A percentile compares a stretch with the other conserved stretches of the same genome.
These are phyloP conservation scores for Frankliniella fusca DNA, from an alignment of 2,888 invertebrate genomes.

Conservation along the genomic window DNA sequence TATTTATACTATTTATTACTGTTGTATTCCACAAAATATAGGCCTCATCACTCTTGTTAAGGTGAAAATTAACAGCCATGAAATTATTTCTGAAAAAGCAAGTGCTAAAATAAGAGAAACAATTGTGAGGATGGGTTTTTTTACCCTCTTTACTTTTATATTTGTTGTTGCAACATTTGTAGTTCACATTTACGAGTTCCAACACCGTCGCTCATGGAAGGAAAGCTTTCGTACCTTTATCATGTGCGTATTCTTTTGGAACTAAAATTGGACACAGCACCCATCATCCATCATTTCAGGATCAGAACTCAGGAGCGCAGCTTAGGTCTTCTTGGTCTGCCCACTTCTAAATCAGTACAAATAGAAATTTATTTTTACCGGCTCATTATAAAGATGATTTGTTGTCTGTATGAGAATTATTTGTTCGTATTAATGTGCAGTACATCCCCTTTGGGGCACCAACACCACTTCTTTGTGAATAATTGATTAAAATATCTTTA, in stretches of 20 bases:
- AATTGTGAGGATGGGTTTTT: constrained; percentile 78
- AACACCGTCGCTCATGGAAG: constrained; percentile 69
- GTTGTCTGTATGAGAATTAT: no score
- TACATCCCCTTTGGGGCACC: no score
- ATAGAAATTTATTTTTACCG: no score
- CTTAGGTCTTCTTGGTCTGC: no score
- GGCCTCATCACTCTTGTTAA: constrained; percentile 74
- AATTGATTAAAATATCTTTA: no score
- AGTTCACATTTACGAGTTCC: constrained; percentile 78
- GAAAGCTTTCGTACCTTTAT: constrained; percentile 71
- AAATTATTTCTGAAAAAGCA: constrained; percentile 77
- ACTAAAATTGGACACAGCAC: no score
- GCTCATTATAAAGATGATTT: no score
- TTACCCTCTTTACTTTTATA: constrained; percentile 68
- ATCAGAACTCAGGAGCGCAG: no score
- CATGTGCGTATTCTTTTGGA: constrained; percentile 60
- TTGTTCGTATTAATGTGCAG: no score
- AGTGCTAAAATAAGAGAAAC: constrained; percentile 81
- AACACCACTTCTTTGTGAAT: no score
- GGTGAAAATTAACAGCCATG: constrained; percentile 75
- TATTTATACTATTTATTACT: constrained; percentile 34
- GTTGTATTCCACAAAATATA: constrained; percentile 45
- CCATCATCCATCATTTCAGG: no score
- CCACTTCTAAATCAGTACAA: no score
- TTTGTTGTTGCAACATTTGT: constrained; percentile 76